Percentiles rank a stretch among this genome's conserved stretches.
These are phyloP conservation scores for Carlito syrichta DNA, from an alignment of 2,113 vertebrate genomes.

Conservation along the genomic window DNA sequence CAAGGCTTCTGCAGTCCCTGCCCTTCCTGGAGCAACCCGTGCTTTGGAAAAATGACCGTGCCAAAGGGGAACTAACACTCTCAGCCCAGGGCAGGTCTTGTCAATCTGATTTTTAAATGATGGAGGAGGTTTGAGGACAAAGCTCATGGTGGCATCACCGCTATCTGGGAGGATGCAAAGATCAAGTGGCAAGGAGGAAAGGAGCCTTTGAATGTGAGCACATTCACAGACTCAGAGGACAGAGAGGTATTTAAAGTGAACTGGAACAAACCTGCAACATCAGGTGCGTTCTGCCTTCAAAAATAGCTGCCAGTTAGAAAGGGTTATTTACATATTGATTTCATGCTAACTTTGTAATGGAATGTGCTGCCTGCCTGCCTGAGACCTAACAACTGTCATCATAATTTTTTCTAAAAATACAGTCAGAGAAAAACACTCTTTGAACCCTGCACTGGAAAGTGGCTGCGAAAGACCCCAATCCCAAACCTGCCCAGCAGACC, in stretches of 20 bases:
- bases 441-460: conserved; percentile 29
- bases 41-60: conserved; percentile 49
- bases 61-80: not conserved
- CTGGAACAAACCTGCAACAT: conserved; percentile 78
- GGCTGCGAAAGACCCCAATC: conserved; percentile 44
- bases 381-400: conserved; percentile 70
- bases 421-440: conserved; percentile 50
- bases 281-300: conserved; percentile 80
- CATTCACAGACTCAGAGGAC: conserved; percentile 61
- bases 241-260: conserved; percentile 76
- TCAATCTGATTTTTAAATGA: conserved; percentile 53
- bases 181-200: conserved; percentile 25
- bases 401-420: conserved; percentile 73
- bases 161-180: conserved; percentile 9
- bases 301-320: conserved; percentile 76
- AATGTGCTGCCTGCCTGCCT: conserved; percentile 72
- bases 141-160: not conserved
- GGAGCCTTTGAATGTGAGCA: not conserved
- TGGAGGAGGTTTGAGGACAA: conserved; percentile 16
- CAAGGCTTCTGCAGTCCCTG: not conserved
- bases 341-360: conserved; percentile 76
- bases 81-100: not conserved
- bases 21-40: not conserved
- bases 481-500: not conserved
- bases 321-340: conserved; percentile 74